These are phyloP conservation scores for Argopecten irradians DNA, from an alignment of 1,140 invertebrate genomes.

Conservation along the genomic window DNA sequence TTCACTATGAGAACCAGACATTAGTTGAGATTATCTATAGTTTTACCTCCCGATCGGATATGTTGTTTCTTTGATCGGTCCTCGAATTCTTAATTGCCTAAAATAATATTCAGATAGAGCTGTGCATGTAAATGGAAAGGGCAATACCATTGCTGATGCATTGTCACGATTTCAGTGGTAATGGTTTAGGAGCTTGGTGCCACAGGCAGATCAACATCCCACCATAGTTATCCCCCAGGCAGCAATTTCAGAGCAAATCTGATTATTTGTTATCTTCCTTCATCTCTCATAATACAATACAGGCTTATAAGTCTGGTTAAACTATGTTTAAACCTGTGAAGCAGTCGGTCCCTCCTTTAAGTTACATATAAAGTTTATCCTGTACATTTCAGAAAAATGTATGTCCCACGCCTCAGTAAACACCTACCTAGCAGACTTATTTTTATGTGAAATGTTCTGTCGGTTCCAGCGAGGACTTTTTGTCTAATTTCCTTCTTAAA, in stretches of 20 bases:
- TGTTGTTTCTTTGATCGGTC: conserved; percentile 28
- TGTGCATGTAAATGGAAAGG: background rate
- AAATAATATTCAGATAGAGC: conserved; percentile 33
- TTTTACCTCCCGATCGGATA: conserved; percentile 28
- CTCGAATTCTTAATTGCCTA: background rate
- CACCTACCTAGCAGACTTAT: background rate
- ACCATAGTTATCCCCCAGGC: too few species aligned
- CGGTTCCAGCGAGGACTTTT: background rate
- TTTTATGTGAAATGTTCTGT: background rate
- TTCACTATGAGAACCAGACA: conserved; percentile 28
- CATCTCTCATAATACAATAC: background rate
- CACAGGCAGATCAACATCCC: too few species aligned
- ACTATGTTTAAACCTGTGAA: background rate
- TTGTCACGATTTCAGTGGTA: conserved; percentile 26
- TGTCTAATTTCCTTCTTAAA: too few species aligned
- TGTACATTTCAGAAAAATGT: background rate
- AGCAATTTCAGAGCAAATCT: background rate
- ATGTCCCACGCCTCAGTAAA: background rate
- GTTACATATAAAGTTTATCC: background rate
- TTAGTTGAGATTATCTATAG: conserved; percentile 36
- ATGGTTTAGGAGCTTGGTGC: background rate
- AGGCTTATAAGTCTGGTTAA: background rate
- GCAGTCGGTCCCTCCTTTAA: background rate
- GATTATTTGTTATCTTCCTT: background rate
- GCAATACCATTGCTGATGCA: background rate